Evolutionary conservation across 2,113 vertebrate species (phyloP).

Genomic region (Morone chrysops): DNA sequence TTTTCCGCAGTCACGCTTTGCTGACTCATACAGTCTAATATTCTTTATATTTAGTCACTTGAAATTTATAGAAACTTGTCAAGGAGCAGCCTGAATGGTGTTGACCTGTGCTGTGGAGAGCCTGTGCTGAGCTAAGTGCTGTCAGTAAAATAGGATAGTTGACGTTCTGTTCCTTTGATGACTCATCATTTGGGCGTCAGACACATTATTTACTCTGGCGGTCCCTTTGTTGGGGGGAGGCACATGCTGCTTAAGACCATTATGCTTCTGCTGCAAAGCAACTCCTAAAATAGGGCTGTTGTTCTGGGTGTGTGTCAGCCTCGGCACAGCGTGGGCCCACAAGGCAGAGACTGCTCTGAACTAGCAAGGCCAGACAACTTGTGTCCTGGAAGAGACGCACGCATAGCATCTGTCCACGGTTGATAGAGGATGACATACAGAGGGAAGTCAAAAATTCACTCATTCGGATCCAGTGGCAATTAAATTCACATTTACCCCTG

Average conservation of each 20-base stretch:
- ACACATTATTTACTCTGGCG: constrained; percentile 72
- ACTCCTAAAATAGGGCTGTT: constrained; percentile 53
- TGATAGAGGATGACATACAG: constrained; percentile 75
- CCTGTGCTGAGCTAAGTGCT: constrained; percentile 50
- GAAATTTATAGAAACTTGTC: constrained; percentile 37
- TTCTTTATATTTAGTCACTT: constrained; percentile 27
- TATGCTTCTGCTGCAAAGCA: constrained; percentile 63
- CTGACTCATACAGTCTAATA: constrained; percentile 25
- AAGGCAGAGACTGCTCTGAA: constrained; percentile 15
- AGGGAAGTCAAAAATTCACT: constrained; percentile 51
- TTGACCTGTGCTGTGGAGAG: constrained; percentile 41
- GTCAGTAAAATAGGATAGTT: constrained; percentile 56
- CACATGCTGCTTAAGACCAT: constrained; percentile 59
- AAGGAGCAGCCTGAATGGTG: constrained; percentile 40
- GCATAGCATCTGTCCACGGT: constrained; percentile 56
- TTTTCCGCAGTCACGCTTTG: neutral
- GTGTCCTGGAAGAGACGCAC: constrained; percentile 36
- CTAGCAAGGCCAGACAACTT: constrained; percentile 25
- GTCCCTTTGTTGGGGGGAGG: constrained; percentile 45
- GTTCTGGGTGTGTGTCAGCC: constrained; percentile 29
- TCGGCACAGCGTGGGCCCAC: constrained; percentile 14
- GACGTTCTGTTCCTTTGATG: constrained; percentile 62
- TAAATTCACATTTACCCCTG: constrained; percentile 78
- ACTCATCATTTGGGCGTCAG: constrained; percentile 69
- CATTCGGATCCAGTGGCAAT: constrained; percentile 73